Percentiles rank a stretch among this genome's conserved stretches.
Evolutionary conservation across 2,113 vertebrate species (phyloP).

Genomic region (Rhabdornis inornatus): DNA sequence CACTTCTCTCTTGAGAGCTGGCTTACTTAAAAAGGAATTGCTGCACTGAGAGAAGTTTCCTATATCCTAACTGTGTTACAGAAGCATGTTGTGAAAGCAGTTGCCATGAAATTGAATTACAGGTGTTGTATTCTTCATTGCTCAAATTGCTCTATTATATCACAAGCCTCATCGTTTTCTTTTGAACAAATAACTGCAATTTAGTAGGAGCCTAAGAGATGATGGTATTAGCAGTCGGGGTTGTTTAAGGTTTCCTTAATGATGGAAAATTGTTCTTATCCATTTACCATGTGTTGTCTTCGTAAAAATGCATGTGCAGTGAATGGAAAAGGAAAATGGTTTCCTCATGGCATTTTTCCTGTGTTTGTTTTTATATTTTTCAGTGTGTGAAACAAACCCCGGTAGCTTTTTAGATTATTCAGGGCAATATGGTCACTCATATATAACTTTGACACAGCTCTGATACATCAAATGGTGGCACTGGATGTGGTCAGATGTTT

Average conservation of each 20-base stretch:
- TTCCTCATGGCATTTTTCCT: conserved; percentile 18
- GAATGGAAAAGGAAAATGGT: conserved; percentile 14
- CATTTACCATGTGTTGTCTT: conserved; percentile 46
- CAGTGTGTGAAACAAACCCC: background rate
- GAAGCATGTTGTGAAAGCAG: conserved; percentile 70
- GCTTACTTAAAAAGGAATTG: conserved; percentile 27
- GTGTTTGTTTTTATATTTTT: conserved; percentile 12
- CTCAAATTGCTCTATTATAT: conserved; percentile 74
- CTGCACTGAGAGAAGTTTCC: conserved; percentile 41
- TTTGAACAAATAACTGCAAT: conserved; percentile 79
- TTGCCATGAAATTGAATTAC: conserved; percentile 81
- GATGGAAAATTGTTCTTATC: conserved; percentile 72
- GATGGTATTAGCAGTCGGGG: conserved; percentile 56
- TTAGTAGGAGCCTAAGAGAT: conserved; percentile 64
- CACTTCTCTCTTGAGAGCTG: conserved; percentile 23
- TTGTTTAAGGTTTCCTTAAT: conserved; percentile 74
- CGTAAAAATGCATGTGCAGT: conserved; percentile 40
- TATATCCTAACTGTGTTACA: conserved; percentile 38
- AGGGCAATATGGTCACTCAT: background rate
- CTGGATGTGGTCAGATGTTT: background rate
- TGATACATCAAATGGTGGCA: background rate
- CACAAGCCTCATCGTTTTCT: conserved; percentile 66
- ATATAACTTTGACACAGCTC: conserved; percentile 42
- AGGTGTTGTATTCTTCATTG: conserved; percentile 70
- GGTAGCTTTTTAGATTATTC: conserved; percentile 5